A percentile compares a stretch with the other conserved stretches of the same genome.
Conservation (phyloP, 1,140 invertebrate genomes). For the Pogonognathellus flavescens region DNA sequence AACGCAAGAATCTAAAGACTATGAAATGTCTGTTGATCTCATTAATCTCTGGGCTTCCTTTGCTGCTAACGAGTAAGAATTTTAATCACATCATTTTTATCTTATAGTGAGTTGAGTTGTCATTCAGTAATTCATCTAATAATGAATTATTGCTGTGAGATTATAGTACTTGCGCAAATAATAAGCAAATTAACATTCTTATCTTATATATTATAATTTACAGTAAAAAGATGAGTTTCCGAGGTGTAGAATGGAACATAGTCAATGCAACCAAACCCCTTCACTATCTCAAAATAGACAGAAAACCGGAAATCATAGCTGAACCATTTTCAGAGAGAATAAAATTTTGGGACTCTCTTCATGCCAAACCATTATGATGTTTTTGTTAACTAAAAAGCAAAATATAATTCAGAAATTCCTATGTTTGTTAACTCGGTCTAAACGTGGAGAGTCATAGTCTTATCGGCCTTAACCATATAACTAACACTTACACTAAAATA, state of each 20-base stretch:
- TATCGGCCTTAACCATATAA: too few relatives aligned
- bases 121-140: neutral
- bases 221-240: slow-evolving; percentile 39
- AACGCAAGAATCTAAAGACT: slow-evolving; percentile 43
- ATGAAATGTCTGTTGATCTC: slow-evolving; percentile 60
- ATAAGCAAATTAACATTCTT: neutral
- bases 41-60: slow-evolving; percentile 62
- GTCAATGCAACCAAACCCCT: slow-evolving; percentile 23
- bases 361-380: neutral
- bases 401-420: too few relatives aligned
- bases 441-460: too few relatives aligned
- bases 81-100: neutral
- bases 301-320: slow-evolving; percentile 46
- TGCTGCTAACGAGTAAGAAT: slow-evolving; percentile 44
- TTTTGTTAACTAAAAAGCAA: neutral
- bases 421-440: too few relatives aligned
- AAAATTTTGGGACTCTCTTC: slow-evolving; percentile 55
- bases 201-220: neutral
- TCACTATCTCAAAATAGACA: slow-evolving; percentile 55
- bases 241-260: slow-evolving; percentile 45
- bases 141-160: neutral
- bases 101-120: neutral
- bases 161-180: too few relatives aligned
- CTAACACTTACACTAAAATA: too few relatives aligned
- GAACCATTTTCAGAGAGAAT: slow-evolving; percentile 57